Evolutionary conservation across 2,113 vertebrate genomes (phyloP), one percentile per base, ranked within the genome.

Genomic region (Cynopterus brachyotis): DNA sequence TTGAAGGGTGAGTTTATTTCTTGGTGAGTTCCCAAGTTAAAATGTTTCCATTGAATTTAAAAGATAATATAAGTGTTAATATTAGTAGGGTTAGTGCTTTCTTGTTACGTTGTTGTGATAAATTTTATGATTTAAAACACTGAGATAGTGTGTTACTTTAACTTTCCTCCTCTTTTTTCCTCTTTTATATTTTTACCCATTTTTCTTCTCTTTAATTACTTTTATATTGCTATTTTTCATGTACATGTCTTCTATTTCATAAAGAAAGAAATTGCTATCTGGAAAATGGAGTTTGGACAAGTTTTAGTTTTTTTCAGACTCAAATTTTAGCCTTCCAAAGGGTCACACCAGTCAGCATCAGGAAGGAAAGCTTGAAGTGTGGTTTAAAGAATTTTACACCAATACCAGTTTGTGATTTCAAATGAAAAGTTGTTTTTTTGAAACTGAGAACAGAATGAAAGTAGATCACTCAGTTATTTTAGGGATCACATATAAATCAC

Each of bases 401-500:
- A 28, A 9, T 70, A 59, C 64, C 50, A 94, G 6, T 70, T 59
- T 75, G 69, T 88, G 57, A 37, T 93, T 98, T 97, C 42, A 87
- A 64, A 1, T 94, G 10, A 91, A 76, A 98, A 78, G 6, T 47
- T 35, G 19, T 88, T 92, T 82, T 12, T 96, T 66, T 96, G 28
- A 92, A 66, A 87, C 45, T 76, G 69, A 79, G 60, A 67, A 17
- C 37, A 35, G 75, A 96, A 97, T 66, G 42, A 57, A 83, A 95
- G 64, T 72, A 87, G 55, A 24, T 42, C 37, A 28, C 80, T 9
- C 0, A 3, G 30, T 78, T 96, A 95, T 96, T 98, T 96, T 79
- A 97, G 28, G 42, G 64, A 87, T 92, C 4, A 4, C 57, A 45
- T 62, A 59, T 93, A 80, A 69, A 96, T 97, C 67, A 96, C 15